These are phyloP conservation scores for Caenorhabditis sp. DNA, from an alignment of 2,888 invertebrate genomes.

Conservation along the genomic window DNA sequence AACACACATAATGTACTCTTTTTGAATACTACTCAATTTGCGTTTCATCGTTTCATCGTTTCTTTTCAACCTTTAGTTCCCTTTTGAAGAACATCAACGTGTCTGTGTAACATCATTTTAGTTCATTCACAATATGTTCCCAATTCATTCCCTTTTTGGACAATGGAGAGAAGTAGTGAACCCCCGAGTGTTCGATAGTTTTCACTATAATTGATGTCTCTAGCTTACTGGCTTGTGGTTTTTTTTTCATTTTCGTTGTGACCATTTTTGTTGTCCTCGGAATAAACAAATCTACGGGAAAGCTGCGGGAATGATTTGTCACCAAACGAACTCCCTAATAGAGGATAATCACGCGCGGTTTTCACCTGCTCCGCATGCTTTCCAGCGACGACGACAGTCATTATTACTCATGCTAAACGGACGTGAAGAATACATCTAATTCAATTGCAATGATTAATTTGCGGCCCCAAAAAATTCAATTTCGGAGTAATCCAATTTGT, in stretches of 20 bases:
- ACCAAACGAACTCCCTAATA: neutral
- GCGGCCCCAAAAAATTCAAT: conserved; percentile 27
- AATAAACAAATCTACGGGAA: conserved; percentile 16
- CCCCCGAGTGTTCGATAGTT: neutral
- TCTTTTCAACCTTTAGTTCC: conserved; percentile 14
- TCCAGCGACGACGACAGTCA: neutral
- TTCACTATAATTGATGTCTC: neutral
- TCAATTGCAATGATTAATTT: conserved; percentile 44
- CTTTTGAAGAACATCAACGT: conserved; percentile 32
- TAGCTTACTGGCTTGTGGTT: neutral
- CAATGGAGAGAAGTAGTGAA: neutral
- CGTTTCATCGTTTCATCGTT: neutral
- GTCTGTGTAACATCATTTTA: conserved; percentile 41
- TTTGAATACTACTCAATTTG: conserved; percentile 37
- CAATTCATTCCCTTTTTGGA: conserved; percentile 27
- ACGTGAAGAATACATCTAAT: conserved; percentile 10
- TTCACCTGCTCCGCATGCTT: conserved; percentile 11
- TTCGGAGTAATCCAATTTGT: conserved; percentile 34
- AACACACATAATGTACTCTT: conserved; percentile 53
- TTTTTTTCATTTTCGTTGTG: neutral
- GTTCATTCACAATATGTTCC: conserved; percentile 24
- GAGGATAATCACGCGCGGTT: neutral
- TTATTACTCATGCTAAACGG: conserved; percentile 1
- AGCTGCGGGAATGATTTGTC: too few species aligned
- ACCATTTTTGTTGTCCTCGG: conserved; percentile 11